Conservation (phyloP, 2,888 invertebrate species). For the Conchocele bisecta region DNA sequence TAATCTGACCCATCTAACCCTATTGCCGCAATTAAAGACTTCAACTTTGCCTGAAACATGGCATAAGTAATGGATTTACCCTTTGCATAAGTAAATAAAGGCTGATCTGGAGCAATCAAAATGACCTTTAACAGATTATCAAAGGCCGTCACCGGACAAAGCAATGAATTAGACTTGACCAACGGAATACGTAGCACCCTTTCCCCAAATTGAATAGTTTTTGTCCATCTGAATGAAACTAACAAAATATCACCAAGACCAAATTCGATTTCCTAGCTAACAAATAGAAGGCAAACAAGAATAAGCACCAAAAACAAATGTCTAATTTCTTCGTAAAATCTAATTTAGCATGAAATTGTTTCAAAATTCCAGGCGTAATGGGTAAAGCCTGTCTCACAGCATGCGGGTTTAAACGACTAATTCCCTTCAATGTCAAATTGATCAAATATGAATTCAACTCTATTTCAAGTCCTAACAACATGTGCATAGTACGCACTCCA, state of each 20-base stretch:
- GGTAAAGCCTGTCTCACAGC: slow-evolving; percentile 1
- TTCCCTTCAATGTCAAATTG: slow-evolving; percentile 8
- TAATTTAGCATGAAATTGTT: neutral
- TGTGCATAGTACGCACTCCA: slow-evolving; percentile 6
- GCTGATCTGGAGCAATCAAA: neutral
- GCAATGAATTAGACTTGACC: neutral
- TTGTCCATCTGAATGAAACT: slow-evolving; percentile 6
- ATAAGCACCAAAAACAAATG: slow-evolving; percentile 15
- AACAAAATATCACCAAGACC: neutral
- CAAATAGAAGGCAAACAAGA: slow-evolving; percentile 14
- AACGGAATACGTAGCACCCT: slow-evolving; percentile 8
- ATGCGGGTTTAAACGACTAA: slow-evolving; percentile 1
- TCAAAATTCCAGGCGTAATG: slow-evolving; percentile 5
- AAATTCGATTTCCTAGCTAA: slow-evolving; percentile 15
- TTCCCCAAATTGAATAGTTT: slow-evolving; percentile 21
- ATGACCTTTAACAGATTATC: neutral
- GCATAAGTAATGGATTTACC: neutral
- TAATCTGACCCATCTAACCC: neutral
- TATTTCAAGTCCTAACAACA: neutral
- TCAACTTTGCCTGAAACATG: slow-evolving; percentile 1
- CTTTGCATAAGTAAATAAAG: neutral
- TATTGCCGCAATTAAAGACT: slow-evolving; percentile 1
- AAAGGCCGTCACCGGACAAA: slow-evolving; percentile 16
- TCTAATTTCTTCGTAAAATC: neutral
- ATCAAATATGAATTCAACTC: neutral